These are phyloP conservation scores for Brachyrhaphis roseni DNA, from an alignment of 2,797 vertebrate species.

Conservation along the genomic window DNA sequence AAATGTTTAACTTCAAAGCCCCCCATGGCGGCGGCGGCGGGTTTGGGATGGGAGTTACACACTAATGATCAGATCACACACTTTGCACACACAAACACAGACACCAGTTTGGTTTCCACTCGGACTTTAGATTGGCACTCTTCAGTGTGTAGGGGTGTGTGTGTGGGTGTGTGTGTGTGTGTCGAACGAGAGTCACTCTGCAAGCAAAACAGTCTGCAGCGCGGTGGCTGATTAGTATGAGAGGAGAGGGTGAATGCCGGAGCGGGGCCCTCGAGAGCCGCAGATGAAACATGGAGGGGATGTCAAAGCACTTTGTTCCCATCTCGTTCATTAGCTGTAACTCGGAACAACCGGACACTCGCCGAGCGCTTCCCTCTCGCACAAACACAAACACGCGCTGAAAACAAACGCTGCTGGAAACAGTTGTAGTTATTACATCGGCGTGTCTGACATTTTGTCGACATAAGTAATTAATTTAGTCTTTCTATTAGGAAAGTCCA, in stretches of 20 bases:
- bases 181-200: conserved; percentile 50
- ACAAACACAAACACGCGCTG: conserved; percentile 18
- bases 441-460: conserved; percentile 83
- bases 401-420: conserved; percentile 51
- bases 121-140: conserved; percentile 40
- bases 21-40: conserved; percentile 33
- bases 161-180: conserved; percentile 18
- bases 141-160: conserved; percentile 29
- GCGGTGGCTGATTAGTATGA: conserved; percentile 71
- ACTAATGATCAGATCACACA: conserved; percentile 67
- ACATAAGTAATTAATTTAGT: conserved; percentile 86
- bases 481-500: conserved; percentile 84
- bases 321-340: conserved; percentile 75
- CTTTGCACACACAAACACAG: conserved; percentile 37
- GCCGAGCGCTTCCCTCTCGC: conserved; percentile 25
- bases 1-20: conserved; percentile 61
- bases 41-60: conserved; percentile 35
- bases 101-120: conserved; percentile 43
- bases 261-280: conserved; percentile 66
- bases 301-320: conserved; percentile 75
- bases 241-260: conserved; percentile 67
- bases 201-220: conserved; percentile 65
- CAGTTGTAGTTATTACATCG: conserved; percentile 80
- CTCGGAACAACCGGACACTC: conserved; percentile 44
- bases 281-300: conserved; percentile 70